These are phyloP conservation scores for Colinus virginianus DNA, from an alignment of 2,113 vertebrate genomes.

Conservation along the genomic window DNA sequence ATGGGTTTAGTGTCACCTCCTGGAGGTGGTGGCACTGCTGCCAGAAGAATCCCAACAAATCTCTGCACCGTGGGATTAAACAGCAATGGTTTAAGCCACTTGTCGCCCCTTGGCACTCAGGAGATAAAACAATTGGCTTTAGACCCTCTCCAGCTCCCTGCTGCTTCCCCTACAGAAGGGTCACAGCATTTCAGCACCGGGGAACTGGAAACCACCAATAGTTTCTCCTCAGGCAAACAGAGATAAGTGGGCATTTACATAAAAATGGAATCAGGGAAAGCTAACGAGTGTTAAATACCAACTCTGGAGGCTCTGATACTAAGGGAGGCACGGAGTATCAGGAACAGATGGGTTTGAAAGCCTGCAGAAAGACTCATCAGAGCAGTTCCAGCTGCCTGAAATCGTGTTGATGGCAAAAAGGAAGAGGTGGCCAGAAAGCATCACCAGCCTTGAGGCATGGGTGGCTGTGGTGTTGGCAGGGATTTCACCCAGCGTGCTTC, in stretches of 20 bases:
- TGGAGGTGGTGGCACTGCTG: no score
- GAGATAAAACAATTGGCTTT: neutral
- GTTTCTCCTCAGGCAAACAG: neutral
- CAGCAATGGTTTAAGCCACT: neutral
- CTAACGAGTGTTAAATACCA: neutral
- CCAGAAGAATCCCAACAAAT: neutral
- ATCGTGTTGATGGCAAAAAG: neutral
- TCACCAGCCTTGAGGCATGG: neutral
- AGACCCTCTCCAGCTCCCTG: neutral
- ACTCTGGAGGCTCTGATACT: neutral
- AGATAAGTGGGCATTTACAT: neutral
- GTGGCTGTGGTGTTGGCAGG: neutral
- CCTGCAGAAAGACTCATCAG: conserved; percentile 1
- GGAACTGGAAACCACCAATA: neutral
- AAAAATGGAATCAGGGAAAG: neutral
- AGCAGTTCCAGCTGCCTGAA: neutral
- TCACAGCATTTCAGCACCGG: neutral
- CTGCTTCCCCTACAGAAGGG: neutral
- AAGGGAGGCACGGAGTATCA: neutral
- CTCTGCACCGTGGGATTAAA: neutral
- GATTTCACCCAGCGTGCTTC: neutral
- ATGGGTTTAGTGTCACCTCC: neutral
- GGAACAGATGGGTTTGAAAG: neutral
- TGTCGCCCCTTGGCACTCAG: neutral
- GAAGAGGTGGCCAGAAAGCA: neutral